Conservation (phyloP, 2,888 invertebrate genomes). For the Galeruca laticollis region DNA sequence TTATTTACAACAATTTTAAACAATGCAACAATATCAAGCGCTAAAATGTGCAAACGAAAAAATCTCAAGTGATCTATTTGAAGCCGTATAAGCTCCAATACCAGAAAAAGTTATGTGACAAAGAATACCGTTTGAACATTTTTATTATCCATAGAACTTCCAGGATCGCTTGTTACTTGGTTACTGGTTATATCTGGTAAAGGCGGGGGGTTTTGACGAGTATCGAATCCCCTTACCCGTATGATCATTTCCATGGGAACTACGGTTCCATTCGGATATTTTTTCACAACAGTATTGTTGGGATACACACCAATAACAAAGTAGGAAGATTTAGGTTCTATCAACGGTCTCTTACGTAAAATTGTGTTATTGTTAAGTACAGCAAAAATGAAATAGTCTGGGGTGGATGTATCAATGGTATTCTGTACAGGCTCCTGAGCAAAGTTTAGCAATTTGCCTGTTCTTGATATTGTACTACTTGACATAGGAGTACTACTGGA, state of each 20-base stretch:
- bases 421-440: conserved; percentile 52
- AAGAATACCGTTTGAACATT: conserved; percentile 68
- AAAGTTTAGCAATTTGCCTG: conserved; percentile 56
- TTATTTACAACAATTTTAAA: conserved; percentile 43
- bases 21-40: conserved; percentile 46
- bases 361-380: conserved; percentile 84
- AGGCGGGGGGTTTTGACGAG: conserved; percentile 68
- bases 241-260: conserved; percentile 74
- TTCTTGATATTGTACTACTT: conserved; percentile 47
- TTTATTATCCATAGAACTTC: conserved; percentile 67
- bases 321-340: conserved; percentile 77
- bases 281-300: conserved; percentile 83
- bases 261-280: conserved; percentile 84
- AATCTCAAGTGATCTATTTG: conserved; percentile 50
- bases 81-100: conserved; percentile 55
- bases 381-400: conserved; percentile 79
- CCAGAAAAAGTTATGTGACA: conserved; percentile 43
- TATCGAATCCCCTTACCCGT: conserved; percentile 72
- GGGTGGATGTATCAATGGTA: conserved; percentile 51
- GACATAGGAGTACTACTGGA: conserved; percentile 27
- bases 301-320: conserved; percentile 82
- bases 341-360: conserved; percentile 79
- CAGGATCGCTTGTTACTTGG: conserved; percentile 70
- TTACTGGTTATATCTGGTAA: conserved; percentile 75
- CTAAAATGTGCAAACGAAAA: conserved; percentile 40